Base-by-base conservation (phyloP, 2,888 invertebrate species). In the Cantharis lateralis region DNA sequence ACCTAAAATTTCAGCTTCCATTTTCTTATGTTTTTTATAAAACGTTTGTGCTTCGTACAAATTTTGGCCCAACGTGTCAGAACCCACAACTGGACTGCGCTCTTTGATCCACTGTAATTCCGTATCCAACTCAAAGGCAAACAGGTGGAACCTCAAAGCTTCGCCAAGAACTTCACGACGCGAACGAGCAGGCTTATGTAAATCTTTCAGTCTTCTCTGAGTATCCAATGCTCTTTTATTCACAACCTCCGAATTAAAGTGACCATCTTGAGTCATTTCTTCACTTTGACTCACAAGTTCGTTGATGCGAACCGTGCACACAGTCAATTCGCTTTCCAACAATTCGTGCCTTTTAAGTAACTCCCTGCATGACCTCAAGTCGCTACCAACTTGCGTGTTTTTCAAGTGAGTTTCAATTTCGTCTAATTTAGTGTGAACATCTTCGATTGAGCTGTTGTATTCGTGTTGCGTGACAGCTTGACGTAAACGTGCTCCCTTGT, bases 71-170 rank as follows among this genome's bases (percentile, higher is more conserved):
- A 95, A 89, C 26, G 91, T 91, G 13, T 92, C 92, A 0, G 96
- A 94, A 0, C 93, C 90, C 0, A 96, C 97, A 0, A 94, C 91
- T 0, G 96, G 95, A 81, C 94, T 87, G 78, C 97, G 96, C 87
- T 98, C 98, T 62, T 94, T 93, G 80, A 99, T 95, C 99, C 99
- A 99, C 85, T 96, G 97, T 83, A 97, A 90, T 87, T 99, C 98
- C 1, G 95, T 94, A 69, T 96, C 95, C 68, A 98, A 91, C 85
- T 98, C 98, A 84, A 98, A 97, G 2, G 95, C 94, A 88, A 98
- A 98, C 87, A 98, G 97, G 88, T 98, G 97, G 86, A 95, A 93
- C 76, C 93, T 92, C 11, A 96, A 89, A 13, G 96, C 94, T 86
- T 96, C 96, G 84, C 97, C 95, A 20, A 99, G 89, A 26, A 94